Base-by-base conservation (phyloP, 2,888 invertebrate species). In the Nudaria mundana region DNA sequence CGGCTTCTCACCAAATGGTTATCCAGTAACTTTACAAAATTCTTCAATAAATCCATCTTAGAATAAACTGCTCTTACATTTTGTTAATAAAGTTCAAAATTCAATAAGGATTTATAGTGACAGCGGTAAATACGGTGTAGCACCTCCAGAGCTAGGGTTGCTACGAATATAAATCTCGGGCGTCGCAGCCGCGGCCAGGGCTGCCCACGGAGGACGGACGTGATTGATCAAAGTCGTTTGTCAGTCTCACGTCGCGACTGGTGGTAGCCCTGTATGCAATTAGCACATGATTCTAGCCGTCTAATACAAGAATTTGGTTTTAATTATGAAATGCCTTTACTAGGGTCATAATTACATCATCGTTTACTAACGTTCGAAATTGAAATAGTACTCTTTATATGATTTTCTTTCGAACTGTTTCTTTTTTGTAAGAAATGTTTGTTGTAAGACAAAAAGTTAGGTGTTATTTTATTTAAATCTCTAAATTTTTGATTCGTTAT, bases 181-280 rank as follows among this genome's bases (percentile, higher is more conserved):
- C 59, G 57, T 62, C 61, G 62, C 65, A 75, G 76, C 76, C 72
- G 74, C 71, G 76, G 75, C 71, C 73, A 76, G 76, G 78, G 79
- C 76, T 71, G 76, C 68, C 76, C 76, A 70, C 75, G 71, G 71
- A 81, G 81, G 77, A 77, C 81, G 74, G 76, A 56, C 71, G 79
- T 86, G 86, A 86, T 86, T 86, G 85, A 86, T 86, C 84, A 81
- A 82, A 83, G 82, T 83, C 82, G 82, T 84, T 84, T 82, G 84
- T 84, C 84, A 84, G 74, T 76, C 84, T 85, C 84, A 78, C 78
- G 78, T 83, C 79, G 81, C 82, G 78, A 76, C 76, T 69, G 71
- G 66, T 70, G 77, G 71, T 72, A 76, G 76, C 78, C 78, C 77
- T 76, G 72, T n/a, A n/a, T 61, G 79, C 79, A 77, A 83, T 84